Base-by-base conservation (phyloP, 2,888 invertebrate genomes). In the Auanema freiburgensis region DNA sequence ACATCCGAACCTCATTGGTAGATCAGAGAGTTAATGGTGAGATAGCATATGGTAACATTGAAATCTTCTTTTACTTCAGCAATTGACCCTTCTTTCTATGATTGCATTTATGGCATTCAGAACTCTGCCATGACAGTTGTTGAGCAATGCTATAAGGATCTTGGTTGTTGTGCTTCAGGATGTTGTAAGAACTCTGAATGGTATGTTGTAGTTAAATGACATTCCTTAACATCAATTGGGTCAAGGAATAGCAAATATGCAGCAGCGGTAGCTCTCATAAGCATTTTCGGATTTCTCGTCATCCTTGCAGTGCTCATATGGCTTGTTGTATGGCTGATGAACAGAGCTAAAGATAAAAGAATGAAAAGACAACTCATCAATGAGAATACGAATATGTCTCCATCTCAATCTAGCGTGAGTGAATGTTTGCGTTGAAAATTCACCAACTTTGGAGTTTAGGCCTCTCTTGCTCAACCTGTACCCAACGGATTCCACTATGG, bases 251-350 rank as follows among this genome's bases (percentile, higher is more conserved):
- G 61, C 46, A 73, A 74, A 54, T 77, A 77, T 58, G 74, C 72
- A 10, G 73, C 72, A 72, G 77, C 77, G 18, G 75, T 77, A 24
- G 77, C 75, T 21, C 63, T 77, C 23, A 71, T 77, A 40, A 71
- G 71, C 21, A 59, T 77, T 18, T 77, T 77, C 63, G 72, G 73
- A 16, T 60, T 72, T 12, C 57, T 77, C 21, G 74, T 77, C 25
- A 71, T 77, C 57, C 43, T 73, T 42, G 72, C 72, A 0, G 66
- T 77, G 0, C 50, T 67, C 24, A 65, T 72, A 50, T 71, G 70
- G 67, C 66, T 74, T 61, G 61, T 71, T 53, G 64, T 73, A 21
- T 77, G 77, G 77, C 60, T 77, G 10, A 65, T 75, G 61, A 72
- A 75, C 42, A 62, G 77, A 10, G 55, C 61, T 50, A 71, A 69